Evolutionary conservation across 2,797 vertebrate species (phyloP).

Genomic region (Lithobates sylvaticus): DNA sequence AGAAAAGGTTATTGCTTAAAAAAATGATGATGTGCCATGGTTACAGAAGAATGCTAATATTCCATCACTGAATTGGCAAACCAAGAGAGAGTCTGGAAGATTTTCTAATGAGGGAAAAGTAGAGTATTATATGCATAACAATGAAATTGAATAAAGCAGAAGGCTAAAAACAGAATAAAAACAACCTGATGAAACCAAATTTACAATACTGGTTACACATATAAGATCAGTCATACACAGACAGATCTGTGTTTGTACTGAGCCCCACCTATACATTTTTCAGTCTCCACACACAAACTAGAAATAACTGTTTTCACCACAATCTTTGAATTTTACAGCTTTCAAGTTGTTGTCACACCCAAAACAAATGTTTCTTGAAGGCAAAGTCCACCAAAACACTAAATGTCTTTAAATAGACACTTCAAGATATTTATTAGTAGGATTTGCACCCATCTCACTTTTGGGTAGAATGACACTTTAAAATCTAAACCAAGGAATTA

Average conservation of each 20-base stretch:
- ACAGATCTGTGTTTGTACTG: neutral
- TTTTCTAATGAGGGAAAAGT: slow-evolving; percentile 13
- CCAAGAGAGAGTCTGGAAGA: neutral
- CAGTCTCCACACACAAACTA: too few relatives aligned
- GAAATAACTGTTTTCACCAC: neutral
- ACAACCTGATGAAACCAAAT: neutral
- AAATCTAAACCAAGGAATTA: too few relatives aligned
- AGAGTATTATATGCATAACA: slow-evolving; percentile 9
- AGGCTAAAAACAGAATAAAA: neutral
- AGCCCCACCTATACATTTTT: neutral
- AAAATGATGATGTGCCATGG: slow-evolving; percentile 35
- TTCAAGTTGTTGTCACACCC: too few relatives aligned
- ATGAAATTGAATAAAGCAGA: neutral
- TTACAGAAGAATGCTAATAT: slow-evolving; percentile 38
- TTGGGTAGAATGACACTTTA: too few relatives aligned
- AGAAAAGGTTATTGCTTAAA: slow-evolving; percentile 55
- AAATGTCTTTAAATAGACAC: too few relatives aligned
- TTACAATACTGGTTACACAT: neutral
- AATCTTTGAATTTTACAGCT: neutral
- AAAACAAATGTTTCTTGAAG: too few relatives aligned
- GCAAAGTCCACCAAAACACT: too few relatives aligned
- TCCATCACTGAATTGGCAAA: slow-evolving; percentile 43
- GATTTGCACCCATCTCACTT: too few relatives aligned
- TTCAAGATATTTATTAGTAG: too few relatives aligned
- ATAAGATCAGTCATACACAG: neutral